Evolutionary conservation across 92 coral and sea anemone species (phyloP), one percentile per base, ranked within the genome.

Genomic region (Siderastrea siderea): DNA sequence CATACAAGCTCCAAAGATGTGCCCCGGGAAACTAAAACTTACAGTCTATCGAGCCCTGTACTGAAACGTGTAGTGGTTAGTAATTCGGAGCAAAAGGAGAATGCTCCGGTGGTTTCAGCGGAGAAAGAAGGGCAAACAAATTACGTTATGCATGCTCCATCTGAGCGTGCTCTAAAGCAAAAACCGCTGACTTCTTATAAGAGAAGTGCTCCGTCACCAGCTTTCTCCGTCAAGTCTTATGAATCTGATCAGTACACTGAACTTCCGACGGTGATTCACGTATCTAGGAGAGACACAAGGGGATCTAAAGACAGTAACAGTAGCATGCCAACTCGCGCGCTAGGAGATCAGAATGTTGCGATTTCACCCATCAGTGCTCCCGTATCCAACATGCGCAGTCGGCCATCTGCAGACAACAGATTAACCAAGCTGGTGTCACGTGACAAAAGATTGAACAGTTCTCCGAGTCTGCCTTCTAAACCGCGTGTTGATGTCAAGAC

Each of bases 161-260:
- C 82, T 82, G 93, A 86, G 68, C 91, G 53, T 81, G 95, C 78
- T 15, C 53, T 79, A 53, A 68, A 47, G 13, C 72, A 82, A 13
- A 93, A 82, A 68, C 91, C 95, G 86, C 93, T 85, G 76, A 57
- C 93, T 1, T 78, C 92, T 49, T 90, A 90, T 75, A 80, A 89
- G 79, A 81, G 91, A 73, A 17, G 77, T 26, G 92, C 86, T 47
- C 86, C 90, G 44, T 96, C 98, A n/a, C 94, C 99, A 5, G 89
- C 94, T 49, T 76, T 94, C 26, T 95, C 99, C 26, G 87, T 93
- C 43, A 86, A 91, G 52, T 97, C 99, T 5, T 53, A 75, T 59
- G 99, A 96, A 58, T 90, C 96, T 2, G 98, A 91, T 60, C 94
- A 86, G 13, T 91, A 96, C 65, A 88, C 91, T 51, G 97, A 97